phyloP scores from a whole-genome alignment of 2,113 vertebrate genomes.

The Gambusia affinis region DNA sequence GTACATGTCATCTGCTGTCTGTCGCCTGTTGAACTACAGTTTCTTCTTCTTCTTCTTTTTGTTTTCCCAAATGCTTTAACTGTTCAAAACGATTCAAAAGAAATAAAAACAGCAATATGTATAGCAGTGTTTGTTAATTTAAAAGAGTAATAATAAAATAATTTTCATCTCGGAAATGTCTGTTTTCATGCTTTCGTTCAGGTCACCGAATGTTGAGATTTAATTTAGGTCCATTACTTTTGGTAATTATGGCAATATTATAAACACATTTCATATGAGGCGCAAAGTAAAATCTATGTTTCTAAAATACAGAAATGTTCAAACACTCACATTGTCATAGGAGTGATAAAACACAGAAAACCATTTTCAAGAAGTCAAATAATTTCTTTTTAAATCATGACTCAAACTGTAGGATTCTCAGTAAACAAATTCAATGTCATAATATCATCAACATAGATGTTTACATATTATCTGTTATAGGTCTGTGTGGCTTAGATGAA shows the following conservation, averaged over 20 bases:
- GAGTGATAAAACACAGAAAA: background rate
- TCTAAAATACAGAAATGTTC: background rate
- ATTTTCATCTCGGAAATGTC: slow-evolving; percentile 57
- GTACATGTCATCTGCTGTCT: slow-evolving; percentile 76
- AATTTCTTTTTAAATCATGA: too few species aligned
- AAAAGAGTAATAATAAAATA: slow-evolving; percentile 75
- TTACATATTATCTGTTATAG: background rate
- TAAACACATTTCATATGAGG: background rate
- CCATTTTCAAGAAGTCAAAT: background rate
- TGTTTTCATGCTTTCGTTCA: background rate
- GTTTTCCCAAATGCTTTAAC: slow-evolving; percentile 78
- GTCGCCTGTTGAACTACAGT: slow-evolving; percentile 68
- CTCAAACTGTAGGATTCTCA: too few species aligned
- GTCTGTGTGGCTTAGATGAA: background rate
- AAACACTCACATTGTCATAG: too few species aligned
- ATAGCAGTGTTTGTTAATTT: slow-evolving; percentile 86
- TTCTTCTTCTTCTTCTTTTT: slow-evolving; percentile 50
- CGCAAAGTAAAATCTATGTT: background rate
- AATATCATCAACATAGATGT: background rate
- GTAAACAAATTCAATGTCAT: background rate
- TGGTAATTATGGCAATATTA: too few species aligned
- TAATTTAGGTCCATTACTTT: background rate
- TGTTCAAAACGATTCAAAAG: slow-evolving; percentile 81
- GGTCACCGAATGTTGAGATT: background rate
- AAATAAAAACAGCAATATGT: slow-evolving; percentile 85